Base-by-base conservation (phyloP, 2,113 vertebrate genomes). In the Dolichotis patagonum region DNA sequence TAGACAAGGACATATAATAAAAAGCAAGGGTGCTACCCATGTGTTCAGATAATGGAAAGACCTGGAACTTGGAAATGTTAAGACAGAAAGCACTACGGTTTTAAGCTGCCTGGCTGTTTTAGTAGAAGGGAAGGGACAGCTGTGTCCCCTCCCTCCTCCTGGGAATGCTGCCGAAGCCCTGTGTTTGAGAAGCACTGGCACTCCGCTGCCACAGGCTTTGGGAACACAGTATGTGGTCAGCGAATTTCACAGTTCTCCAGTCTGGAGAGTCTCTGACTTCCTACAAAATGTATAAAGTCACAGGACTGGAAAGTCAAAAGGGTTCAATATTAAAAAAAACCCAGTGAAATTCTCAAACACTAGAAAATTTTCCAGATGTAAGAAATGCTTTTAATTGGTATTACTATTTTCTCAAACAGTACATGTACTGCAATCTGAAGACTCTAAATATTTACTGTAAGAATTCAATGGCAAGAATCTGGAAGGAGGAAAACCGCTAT, bases 101-200 rank as follows among this genome's bases (percentile, higher is more conserved):
- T 98, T 98, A 99, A 99, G 99, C 99, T 99, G 99, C 99, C 99
- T 98, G 98, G 93, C 97, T 97, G 97, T 98, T 95, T 98, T 96
- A 97, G 94, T 81, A 97, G 98, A 96, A 98, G 96, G 97, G 95
- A 97, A 95, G 95, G 85, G 92, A 90, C 12, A 24, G 24, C 54
- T 81, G 52, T 73, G 96, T 80, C 96, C 94, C 89, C 91, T 97
- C 97, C 97, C 97, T 97, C 82, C 95, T 69, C 85, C 98, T 98
- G 99, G 99, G 99, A 99, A 99, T 99, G 99, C 97, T 96, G 97
- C 98, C 97, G 98, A 98, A 97, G 96, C 97, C 98, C 62, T 77
- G 86, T 0, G 85, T 97, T 97, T 97, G 97, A 98, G 98, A 98
- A 98, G 88, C 97, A 97, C 62, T 93, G 97, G 99, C 98, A 98